Percentiles rank a stretch among this genome's conserved stretches.
Conservation (phyloP, 2,888 invertebrate genomes). For the Harpalus rufipes region DNA sequence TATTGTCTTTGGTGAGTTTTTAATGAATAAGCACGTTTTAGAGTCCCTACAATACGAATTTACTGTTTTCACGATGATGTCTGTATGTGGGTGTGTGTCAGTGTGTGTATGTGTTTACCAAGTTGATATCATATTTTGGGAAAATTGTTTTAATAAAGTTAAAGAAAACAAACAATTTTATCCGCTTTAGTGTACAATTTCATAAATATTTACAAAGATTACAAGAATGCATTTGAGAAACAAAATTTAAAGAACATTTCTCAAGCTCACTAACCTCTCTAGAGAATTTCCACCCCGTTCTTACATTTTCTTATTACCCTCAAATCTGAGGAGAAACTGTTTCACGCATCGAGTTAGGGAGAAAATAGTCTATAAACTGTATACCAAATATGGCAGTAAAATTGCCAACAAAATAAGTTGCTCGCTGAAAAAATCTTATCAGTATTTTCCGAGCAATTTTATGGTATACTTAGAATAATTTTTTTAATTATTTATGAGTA, state of each 20-base stretch:
- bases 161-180: too few relatives aligned
- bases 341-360: not conserved
- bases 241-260: not conserved
- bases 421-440: not conserved
- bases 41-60: too few relatives aligned
- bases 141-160: too few relatives aligned
- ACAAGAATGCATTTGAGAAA: not conserved
- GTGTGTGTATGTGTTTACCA: too few relatives aligned
- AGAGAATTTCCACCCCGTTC: not conserved
- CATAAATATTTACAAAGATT: not conserved
- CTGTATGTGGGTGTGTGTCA: too few relatives aligned
- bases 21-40: too few relatives aligned
- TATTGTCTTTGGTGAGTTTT: too few relatives aligned
- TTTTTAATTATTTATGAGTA: conserved; percentile 11
- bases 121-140: too few relatives aligned
- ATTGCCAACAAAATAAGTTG: not conserved
- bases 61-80: too few relatives aligned
- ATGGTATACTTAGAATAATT: not conserved
- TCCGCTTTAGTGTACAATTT: too few relatives aligned
- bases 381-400: not conserved
- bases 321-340: not conserved
- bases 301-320: conserved; percentile 20
- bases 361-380: conserved; percentile 42
- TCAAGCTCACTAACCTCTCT: not conserved
- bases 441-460: not conserved